Percentiles rank a stretch among this genome's conserved stretches.
phyloP scores from a whole-genome alignment of 2,888 invertebrate species.

The Epinotia demarniana region DNA sequence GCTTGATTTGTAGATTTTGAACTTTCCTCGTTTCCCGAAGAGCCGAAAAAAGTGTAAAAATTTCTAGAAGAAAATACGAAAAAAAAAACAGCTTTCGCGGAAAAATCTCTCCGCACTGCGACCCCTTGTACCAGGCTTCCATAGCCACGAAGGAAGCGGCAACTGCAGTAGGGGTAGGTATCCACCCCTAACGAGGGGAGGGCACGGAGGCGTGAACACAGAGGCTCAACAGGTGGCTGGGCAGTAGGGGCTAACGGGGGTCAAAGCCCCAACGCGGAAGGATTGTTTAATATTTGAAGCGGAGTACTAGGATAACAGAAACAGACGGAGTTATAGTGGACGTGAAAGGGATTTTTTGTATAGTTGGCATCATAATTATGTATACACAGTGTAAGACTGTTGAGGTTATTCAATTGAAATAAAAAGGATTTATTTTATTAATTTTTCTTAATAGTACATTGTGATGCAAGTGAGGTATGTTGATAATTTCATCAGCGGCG shows the following conservation, averaged over 20 bases:
- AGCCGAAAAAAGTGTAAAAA: neutral
- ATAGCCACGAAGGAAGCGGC: constrained; percentile 20
- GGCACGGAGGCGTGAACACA: constrained; percentile 16
- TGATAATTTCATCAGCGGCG: no score
- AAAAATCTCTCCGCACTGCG: constrained; percentile 47
- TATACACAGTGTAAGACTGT: no score
- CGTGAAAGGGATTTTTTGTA: neutral
- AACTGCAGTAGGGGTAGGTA: constrained; percentile 6
- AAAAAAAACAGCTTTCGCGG: constrained; percentile 43
- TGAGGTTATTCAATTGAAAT: no score
- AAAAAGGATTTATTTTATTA: no score
- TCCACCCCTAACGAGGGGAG: constrained; percentile 8
- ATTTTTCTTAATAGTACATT: no score
- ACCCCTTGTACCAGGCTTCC: constrained; percentile 46
- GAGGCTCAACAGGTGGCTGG: constrained; percentile 32
- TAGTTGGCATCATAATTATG: no score
- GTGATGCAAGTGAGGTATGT: no score
- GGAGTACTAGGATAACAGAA: constrained; percentile 10
- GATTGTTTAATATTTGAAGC: constrained; percentile 41
- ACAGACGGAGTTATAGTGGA: neutral
- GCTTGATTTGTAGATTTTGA: neutral
- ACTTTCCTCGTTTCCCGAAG: neutral
- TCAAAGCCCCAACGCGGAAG: constrained; percentile 27
- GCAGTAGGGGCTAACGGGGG: constrained; percentile 22
- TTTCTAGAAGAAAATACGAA: neutral